Percentiles rank a stretch among this genome's conserved stretches.
phyloP scores from a whole-genome alignment of 2,888 invertebrate species.

The Ophonus ardosiacus region DNA sequence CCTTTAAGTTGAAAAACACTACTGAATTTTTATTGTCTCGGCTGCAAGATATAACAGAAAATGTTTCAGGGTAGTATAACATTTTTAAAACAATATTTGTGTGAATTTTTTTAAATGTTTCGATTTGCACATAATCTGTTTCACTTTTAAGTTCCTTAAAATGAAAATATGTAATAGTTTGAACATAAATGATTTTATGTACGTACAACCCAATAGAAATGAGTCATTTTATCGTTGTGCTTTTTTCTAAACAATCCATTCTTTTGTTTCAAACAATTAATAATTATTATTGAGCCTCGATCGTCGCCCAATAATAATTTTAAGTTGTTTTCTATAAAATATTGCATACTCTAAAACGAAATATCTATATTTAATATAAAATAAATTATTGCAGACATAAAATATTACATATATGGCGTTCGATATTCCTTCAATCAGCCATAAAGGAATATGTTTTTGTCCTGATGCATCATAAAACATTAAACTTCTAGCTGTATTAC shows the following conservation, averaged over 20 bases:
- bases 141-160: constrained; percentile 78
- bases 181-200: background rate
- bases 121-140: constrained; percentile 76
- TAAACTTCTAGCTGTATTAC: constrained; percentile 80
- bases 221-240: constrained; percentile 77
- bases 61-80: constrained; percentile 75
- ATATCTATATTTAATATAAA: constrained; percentile 36
- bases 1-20: constrained; percentile 75
- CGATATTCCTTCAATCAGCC: constrained; percentile 79
- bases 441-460: constrained; percentile 78
- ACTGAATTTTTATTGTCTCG: constrained; percentile 78
- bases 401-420: constrained; percentile 77
- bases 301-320: constrained; percentile 79
- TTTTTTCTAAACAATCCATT: constrained; percentile 77
- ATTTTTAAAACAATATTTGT: constrained; percentile 77
- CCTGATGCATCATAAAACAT: constrained; percentile 80
- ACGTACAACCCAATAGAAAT: constrained; percentile 80
- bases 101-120: constrained; percentile 76
- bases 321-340: constrained; percentile 71
- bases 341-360: constrained; percentile 76
- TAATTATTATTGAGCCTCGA: constrained; percentile 76
- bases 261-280: constrained; percentile 79
- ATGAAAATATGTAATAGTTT: background rate
- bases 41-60: constrained; percentile 78
- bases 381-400: background rate